phyloP scores from a whole-genome alignment of 2,113 vertebrate genomes.

The Onychostoma macrolepis region DNA sequence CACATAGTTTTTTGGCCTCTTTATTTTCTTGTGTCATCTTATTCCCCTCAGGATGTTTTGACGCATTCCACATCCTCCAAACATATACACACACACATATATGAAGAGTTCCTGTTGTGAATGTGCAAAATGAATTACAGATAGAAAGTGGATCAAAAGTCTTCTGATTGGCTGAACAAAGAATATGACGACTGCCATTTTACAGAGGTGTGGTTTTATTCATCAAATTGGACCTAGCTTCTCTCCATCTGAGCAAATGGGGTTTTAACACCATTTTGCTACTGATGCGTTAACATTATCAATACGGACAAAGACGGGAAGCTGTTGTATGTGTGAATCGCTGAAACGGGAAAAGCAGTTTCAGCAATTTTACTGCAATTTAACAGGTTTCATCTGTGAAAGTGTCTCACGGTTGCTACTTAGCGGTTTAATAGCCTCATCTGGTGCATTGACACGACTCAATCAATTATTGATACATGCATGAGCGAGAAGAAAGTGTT shows the following conservation, averaged over 20 bases:
- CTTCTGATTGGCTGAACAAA: not conserved
- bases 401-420: conserved; percentile 6
- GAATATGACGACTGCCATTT: not conserved
- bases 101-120: not conserved
- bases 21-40: not conserved
- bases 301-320: not conserved
- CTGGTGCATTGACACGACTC: conserved; percentile 10
- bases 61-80: not conserved
- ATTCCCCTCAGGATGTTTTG: conserved; percentile 4
- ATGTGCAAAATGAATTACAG: not conserved
- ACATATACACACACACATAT: not conserved
- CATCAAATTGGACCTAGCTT: not conserved
- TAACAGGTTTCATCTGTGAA: not conserved
- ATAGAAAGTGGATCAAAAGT: not conserved
- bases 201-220: not conserved
- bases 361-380: not conserved
- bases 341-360: not conserved
- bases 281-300: not conserved
- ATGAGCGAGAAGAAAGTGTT: not conserved
- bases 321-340: not conserved
- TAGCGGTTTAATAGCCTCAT: conserved; percentile 23
- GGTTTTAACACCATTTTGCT: not conserved
- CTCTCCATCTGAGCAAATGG: not conserved
- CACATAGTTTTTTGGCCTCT: not conserved
- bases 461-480: conserved; percentile 36